Evolutionary conservation across 2,888 invertebrate species (phyloP).

Genomic region (Gastrophysa polygoni): DNA sequence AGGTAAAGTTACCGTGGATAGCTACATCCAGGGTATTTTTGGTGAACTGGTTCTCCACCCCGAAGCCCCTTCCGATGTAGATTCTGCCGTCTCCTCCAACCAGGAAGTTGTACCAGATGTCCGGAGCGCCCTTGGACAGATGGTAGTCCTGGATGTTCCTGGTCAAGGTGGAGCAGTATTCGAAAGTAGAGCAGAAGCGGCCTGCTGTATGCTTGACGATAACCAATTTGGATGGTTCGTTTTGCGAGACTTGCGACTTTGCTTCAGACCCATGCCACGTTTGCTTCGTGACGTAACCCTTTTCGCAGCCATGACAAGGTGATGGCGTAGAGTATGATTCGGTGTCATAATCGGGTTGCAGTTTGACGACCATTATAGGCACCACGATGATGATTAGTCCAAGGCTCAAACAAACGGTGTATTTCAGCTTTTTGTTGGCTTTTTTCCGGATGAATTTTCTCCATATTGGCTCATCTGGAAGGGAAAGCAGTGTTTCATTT

Average conservation of each 20-base stretch:
- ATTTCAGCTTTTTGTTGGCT: not conserved
- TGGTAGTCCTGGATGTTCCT: slow-evolving; percentile 59
- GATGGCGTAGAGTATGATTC: no score
- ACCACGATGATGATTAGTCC: not conserved
- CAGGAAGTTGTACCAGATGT: slow-evolving; percentile 52
- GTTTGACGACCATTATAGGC: not conserved
- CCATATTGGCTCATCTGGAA: no score
- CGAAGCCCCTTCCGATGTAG: slow-evolving; percentile 58
- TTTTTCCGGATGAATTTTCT: not conserved
- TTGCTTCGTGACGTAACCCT: no score
- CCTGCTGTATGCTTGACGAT: slow-evolving; percentile 62
- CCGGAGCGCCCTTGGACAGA: slow-evolving; percentile 22
- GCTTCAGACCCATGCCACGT: not conserved
- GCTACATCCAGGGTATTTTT: slow-evolving; percentile 34
- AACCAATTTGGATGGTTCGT: slow-evolving; percentile 42
- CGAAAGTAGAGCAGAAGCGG: slow-evolving; percentile 56
- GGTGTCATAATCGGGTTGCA: no score
- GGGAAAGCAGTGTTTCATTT: no score
- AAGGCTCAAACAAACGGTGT: not conserved
- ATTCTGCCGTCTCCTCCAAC: slow-evolving; percentile 64
- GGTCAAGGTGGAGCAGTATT: slow-evolving; percentile 59
- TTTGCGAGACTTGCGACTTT: not conserved
- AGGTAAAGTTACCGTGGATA: slow-evolving; percentile 35
- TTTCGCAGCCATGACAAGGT: no score
- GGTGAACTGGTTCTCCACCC: slow-evolving; percentile 42